Percentiles rank a stretch among this genome's conserved stretches.
Evolutionary conservation across 2,113 vertebrate genomes (phyloP).

Genomic region (Haliaeetus leucogaster): DNA sequence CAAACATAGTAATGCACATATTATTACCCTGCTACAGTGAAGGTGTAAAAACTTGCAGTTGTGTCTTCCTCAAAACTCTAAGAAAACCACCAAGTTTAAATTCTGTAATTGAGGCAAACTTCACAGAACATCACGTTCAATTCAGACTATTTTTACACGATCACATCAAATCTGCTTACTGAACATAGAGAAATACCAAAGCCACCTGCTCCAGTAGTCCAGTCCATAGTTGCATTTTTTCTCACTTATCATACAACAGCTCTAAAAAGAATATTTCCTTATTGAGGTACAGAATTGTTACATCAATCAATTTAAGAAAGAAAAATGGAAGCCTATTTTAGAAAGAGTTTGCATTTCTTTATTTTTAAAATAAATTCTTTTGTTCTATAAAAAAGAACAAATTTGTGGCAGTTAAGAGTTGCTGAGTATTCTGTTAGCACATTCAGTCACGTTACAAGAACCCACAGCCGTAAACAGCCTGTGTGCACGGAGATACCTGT

Average conservation of each 20-base stretch:
- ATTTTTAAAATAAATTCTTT: background rate
- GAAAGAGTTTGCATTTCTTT: background rate
- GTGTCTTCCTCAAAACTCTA: background rate
- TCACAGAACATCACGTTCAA: background rate
- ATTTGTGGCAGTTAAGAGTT: background rate
- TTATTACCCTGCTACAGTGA: background rate
- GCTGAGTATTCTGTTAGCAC: background rate
- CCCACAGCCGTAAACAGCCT: background rate
- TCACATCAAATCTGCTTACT: background rate
- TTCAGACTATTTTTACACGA: background rate
- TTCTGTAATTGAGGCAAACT: background rate
- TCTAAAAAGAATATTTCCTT: background rate
- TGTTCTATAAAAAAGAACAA: rapidly evolving
- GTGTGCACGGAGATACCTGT: background rate
- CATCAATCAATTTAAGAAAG: background rate
- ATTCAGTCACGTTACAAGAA: background rate
- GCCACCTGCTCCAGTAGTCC: background rate
- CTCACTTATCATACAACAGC: background rate
- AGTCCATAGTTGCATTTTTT: background rate
- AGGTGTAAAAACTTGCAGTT: background rate
- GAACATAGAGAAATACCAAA: background rate
- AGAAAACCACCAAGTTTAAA: background rate
- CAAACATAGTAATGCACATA: background rate
- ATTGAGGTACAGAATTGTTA: background rate
- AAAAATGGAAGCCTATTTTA: background rate